phyloP scores from a whole-genome alignment of 2,113 vertebrate genomes.

The Anarrhichthys ocellatus region DNA sequence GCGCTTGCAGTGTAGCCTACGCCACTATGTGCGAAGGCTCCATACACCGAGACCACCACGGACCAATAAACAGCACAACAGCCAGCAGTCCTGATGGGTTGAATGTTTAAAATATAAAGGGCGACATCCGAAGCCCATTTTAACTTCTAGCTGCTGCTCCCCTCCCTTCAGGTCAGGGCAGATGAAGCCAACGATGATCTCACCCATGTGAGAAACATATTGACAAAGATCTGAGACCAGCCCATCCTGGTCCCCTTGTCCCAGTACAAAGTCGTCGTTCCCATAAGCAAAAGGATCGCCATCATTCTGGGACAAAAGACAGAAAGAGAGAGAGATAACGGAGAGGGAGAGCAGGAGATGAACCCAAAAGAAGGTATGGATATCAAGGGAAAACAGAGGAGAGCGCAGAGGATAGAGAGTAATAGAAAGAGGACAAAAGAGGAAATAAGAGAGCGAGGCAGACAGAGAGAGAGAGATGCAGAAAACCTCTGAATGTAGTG shows the following conservation, averaged over 20 bases:
- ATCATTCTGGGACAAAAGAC: constrained; percentile 35
- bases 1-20: background rate
- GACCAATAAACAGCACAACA: background rate
- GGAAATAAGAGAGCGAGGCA: constrained; percentile 51
- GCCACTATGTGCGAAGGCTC: too few relatives aligned
- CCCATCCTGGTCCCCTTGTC: constrained; percentile 29
- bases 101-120: background rate
- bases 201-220: constrained; percentile 46
- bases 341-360: constrained; percentile 9
- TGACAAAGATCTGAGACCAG: constrained; percentile 48
- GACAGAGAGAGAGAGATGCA: constrained; percentile 9
- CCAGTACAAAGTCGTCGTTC: constrained; percentile 32
- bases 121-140: constrained; percentile 14
- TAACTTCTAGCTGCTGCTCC: constrained; percentile 23
- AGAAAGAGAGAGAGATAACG: background rate
- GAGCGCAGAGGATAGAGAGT: constrained; percentile 32
- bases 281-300: constrained; percentile 28
- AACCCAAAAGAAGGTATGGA: constrained; percentile 38
- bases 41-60: background rate
- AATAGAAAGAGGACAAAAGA: constrained; percentile 56
- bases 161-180: constrained; percentile 32
- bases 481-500: constrained; percentile 36
- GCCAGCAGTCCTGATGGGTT: background rate
- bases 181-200: constrained; percentile 67
- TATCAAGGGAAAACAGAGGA: constrained; percentile 62